These are phyloP conservation scores for Odobenus rosmarus DNA, from an alignment of 2,113 vertebrate genomes.

Conservation along the genomic window DNA sequence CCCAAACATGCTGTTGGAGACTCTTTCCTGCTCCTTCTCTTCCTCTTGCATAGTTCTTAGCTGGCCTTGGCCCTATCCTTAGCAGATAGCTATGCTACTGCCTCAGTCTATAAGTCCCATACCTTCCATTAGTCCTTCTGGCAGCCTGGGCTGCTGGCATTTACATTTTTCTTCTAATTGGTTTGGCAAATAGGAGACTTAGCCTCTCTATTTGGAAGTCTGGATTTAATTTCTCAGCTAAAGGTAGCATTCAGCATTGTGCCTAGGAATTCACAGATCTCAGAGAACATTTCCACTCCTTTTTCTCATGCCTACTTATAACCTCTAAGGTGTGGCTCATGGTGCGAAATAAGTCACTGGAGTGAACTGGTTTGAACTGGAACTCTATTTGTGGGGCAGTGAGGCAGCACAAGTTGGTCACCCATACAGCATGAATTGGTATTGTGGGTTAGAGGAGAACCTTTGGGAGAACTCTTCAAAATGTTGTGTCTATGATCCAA, in stretches of 20 bases:
- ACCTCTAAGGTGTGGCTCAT: slow-evolving; percentile 9
- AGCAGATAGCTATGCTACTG: slow-evolving; percentile 20
- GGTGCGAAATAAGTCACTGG: neutral
- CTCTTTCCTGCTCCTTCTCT: slow-evolving; percentile 39
- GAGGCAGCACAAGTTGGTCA: neutral
- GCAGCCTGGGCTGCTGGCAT: neutral
- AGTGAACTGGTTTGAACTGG: neutral
- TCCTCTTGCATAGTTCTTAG: slow-evolving; percentile 9
- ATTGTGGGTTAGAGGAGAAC: neutral
- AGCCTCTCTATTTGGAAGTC: slow-evolving; percentile 52
- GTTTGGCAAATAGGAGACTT: slow-evolving; percentile 56
- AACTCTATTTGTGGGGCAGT: neutral
- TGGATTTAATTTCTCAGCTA: slow-evolving; percentile 49
- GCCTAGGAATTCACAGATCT: neutral
- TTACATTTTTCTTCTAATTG: slow-evolving; percentile 66
- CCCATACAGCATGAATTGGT: neutral
- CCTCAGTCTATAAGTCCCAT: neutral
- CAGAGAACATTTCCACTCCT: neutral
- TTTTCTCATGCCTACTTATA: neutral
- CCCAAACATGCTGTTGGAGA: slow-evolving; percentile 32
- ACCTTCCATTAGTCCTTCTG: slow-evolving; percentile 30
- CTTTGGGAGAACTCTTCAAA: neutral
- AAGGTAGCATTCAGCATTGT: slow-evolving; percentile 52
- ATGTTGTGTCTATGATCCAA: neutral
- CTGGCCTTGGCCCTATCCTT: slow-evolving; percentile 16